Percentiles rank a stretch among this genome's conserved stretches.
Evolutionary conservation across 2,113 vertebrate genomes (phyloP).

Genomic region (Piaya cayana): DNA sequence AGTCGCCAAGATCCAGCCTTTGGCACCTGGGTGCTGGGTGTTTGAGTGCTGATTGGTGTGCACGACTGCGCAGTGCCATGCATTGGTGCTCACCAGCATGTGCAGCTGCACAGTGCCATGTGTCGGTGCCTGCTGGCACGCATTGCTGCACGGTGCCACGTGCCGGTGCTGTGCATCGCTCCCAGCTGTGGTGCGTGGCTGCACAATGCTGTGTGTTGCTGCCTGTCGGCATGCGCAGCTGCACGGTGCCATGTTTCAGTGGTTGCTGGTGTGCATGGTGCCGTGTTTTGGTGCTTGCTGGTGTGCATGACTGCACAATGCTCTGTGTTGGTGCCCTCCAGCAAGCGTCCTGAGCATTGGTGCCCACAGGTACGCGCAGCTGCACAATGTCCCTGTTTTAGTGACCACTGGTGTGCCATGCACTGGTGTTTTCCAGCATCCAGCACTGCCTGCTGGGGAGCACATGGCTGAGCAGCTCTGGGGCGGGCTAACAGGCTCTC

Average conservation of each 20-base stretch:
- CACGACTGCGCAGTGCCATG: background rate
- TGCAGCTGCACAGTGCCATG: background rate
- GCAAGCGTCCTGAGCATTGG: rapidly evolving
- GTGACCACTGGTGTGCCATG: too few relatives aligned
- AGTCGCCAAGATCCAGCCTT: too few relatives aligned
- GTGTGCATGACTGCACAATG: rapidly evolving
- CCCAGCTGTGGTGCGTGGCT: background rate
- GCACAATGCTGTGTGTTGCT: too few relatives aligned
- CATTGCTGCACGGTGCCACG: too few relatives aligned
- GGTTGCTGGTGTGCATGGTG: too few relatives aligned
- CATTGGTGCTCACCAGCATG: too few relatives aligned
- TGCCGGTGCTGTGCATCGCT: too few relatives aligned
- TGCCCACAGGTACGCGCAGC: background rate
- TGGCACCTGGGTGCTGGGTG: background rate
- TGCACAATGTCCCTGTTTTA: too few relatives aligned
- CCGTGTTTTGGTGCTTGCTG: background rate
- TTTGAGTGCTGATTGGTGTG: background rate
- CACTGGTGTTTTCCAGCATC: background rate
- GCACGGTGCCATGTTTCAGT: too few relatives aligned
- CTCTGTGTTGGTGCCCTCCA: rapidly evolving
- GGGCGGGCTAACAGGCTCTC: background rate
- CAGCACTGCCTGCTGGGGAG: background rate
- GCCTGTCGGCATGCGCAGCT: background rate
- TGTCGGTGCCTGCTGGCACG: too few relatives aligned
- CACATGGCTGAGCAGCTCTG: rapidly evolving